Evolutionary conservation across 1,140 invertebrate genomes (phyloP), one percentile per base, ranked within the genome.

Genomic region (Calephelis virginiensis): DNA sequence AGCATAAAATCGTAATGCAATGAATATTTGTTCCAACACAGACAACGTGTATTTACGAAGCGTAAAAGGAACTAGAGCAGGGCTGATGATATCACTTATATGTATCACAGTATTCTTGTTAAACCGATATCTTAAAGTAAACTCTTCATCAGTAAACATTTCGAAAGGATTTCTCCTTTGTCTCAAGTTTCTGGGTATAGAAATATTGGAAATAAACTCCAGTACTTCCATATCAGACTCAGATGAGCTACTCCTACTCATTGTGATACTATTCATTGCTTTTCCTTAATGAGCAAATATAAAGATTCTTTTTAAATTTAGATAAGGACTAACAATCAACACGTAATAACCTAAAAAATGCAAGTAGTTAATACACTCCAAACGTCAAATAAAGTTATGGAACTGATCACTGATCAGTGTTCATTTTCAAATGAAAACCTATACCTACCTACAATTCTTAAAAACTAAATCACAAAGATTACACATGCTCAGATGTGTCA

Each of bases 1-100:
- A 8, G 60, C 60, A 40, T 61, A 61, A 43, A 61, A 61, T 11
- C 37, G 3, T 61, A 61, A 43, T n/a, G 60, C 11, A 10, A 61
- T 43, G 10, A 43, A 45, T 8, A 61, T 61, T 61, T 61, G 60
- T n/a, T 61, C 10, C 6, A 56, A 56, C 8, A 37, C 17, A 56
- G 50, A 56, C 14, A 56, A 50, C 9, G 49, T 50, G 6, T 13
- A 17, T 50, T n/a, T 50, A 8, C 49, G 49, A 50, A 2, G 6
- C 4, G 3, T 50, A 7, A 50, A 9, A 0, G 49, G 49, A 50
- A 13, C 14, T 50, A 50, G n/a, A 50, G n/a, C 8, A 14, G 49
- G 7, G 3, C 49, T 9, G 8, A 50, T 14, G 3, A 9, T 9
- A 50, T 50, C 49, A 50, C n/a, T 9, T 2, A 50, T 5, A 17